These are phyloP conservation scores for Aplocera efformata DNA, from an alignment of 2,888 invertebrate genomes.

Conservation along the genomic window DNA sequence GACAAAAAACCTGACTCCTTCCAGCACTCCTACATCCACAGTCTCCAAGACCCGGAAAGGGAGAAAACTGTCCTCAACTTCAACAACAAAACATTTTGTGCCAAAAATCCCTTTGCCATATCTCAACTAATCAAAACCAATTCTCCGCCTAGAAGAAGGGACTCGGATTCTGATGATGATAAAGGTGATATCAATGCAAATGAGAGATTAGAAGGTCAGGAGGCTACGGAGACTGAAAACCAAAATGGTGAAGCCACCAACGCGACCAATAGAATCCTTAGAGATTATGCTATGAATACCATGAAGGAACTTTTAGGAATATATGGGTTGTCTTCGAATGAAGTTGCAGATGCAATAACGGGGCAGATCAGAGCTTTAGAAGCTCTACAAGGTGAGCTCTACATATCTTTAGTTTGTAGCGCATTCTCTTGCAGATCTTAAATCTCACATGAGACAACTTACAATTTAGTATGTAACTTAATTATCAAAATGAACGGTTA, in stretches of 20 bases:
- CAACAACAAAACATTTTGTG: conserved; percentile 76
- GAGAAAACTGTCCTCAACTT: conserved; percentile 70
- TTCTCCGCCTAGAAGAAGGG: conserved; percentile 77
- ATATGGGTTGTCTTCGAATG: conserved; percentile 86
- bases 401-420: too few species aligned
- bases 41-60: conserved; percentile 62
- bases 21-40: conserved; percentile 75
- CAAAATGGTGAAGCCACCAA: conserved; percentile 68
- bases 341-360: conserved; percentile 85
- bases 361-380: conserved; percentile 84
- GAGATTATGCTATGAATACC: conserved; percentile 89
- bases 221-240: conserved; percentile 54
- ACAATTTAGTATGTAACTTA: too few species aligned
- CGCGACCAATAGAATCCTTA: conserved; percentile 82
- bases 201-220: conserved; percentile 65
- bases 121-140: conserved; percentile 78
- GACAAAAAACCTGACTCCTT: conserved; percentile 70
- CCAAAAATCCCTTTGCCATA: conserved; percentile 80
- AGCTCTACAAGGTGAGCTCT: conserved; percentile 84
- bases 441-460: too few species aligned
- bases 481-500: too few species aligned
- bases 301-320: conserved; percentile 89
- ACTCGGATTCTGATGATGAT: conserved; percentile 72
- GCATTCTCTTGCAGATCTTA: too few species aligned
- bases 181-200: conserved; percentile 75